Base-by-base conservation (phyloP, 2,888 invertebrate genomes). In the Siphlonurus alternatus region DNA sequence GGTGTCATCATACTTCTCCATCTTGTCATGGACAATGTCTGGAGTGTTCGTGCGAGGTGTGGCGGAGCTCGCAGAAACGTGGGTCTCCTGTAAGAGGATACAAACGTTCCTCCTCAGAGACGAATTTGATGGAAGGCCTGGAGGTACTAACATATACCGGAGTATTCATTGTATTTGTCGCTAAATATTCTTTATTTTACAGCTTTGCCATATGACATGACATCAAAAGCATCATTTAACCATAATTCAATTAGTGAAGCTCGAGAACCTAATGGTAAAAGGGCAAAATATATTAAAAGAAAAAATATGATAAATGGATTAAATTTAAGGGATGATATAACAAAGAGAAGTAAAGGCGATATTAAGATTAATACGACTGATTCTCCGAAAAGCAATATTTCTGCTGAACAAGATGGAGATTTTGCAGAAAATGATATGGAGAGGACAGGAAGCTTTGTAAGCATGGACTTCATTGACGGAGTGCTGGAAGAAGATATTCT, bases 11-110 rank as follows among this genome's bases (percentile, higher is more conserved):
- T 82, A 79, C 69, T 81, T 79, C 71, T 78, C 77, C 67, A 76
- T 80, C 23, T 72, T 83, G 2, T 75, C 81, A 0, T 78, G 79
- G 68, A 80, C 80, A 0, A 80, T 82, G 80, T 78, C 80, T 0
- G 75, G 79, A 56, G 80, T 81, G 79, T 83, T 82, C 65, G 77
- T 87, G 83, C 3, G 71, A 81, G 73, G 86, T 80, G 2, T 87
- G 53, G 76, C 82, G 1, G 76, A 78, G 63, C 75, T 81, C 2
- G 84, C 86, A 0, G 87, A 87, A 74, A 79, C 84, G 1, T 77
- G 78, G 67, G 83, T 85, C 1, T 84, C 87, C 0, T 75, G 86
- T n/a, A 19, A 60, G 20, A 64, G 64, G 23, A 18, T 64, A 2
- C 64, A 64, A 51, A 56, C 56, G 7, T 56, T 56, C 20, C 20